Base-by-base conservation (phyloP, 2,888 invertebrate genomes). In the Sympetrum striolatum region DNA sequence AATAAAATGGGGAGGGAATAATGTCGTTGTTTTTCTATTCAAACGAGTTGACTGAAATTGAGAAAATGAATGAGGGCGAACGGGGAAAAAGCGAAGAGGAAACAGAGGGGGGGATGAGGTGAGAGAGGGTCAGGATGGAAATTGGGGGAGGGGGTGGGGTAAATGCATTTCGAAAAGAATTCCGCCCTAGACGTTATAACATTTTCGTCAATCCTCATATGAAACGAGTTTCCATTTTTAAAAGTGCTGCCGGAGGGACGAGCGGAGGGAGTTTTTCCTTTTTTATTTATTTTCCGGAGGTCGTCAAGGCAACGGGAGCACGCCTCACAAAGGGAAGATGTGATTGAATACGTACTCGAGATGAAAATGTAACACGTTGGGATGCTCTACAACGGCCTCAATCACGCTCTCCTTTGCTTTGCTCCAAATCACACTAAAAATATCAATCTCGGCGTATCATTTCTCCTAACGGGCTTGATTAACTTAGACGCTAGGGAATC, bases 201-300 rank as follows among this genome's bases (percentile, higher is more conserved):
- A 92, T 92, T 91, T 91, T 91, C 91, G 92, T 91, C 91, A 91
- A 92, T 92, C 91, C 91, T 91, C 92, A 91, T 91, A 92, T 92
- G 92, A 91, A 92, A 91, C 92, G 91, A 92, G 91, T 91, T 91
- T 91, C 91, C 91, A 91, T 91, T 92, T 91, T 91, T 92, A 86
- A 82, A 86, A 86, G 86, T 37, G 86, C 86, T 86, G 86, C 86
- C 86, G 86, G 86, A 86, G 86, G 86, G 86, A 60, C 18, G 81
- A 53, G 53, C 35, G 48, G 53, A 53, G 81, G 15, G 81, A 18
- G 25, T 6, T 44, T 2, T 15, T 31, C 6, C 6, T 39, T 44
- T 15, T 81, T 81, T 81, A 81, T 81, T 48, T n/a, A n/a, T n/a
- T 25, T 15, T 25, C n/a, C 48, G 81, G 58, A 48, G 15, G 80